A percentile compares a stretch with the other conserved stretches of the same genome.
These are phyloP conservation scores for Melanocharis versteri DNA, from an alignment of 2,113 vertebrate genomes.

Conservation along the genomic window DNA sequence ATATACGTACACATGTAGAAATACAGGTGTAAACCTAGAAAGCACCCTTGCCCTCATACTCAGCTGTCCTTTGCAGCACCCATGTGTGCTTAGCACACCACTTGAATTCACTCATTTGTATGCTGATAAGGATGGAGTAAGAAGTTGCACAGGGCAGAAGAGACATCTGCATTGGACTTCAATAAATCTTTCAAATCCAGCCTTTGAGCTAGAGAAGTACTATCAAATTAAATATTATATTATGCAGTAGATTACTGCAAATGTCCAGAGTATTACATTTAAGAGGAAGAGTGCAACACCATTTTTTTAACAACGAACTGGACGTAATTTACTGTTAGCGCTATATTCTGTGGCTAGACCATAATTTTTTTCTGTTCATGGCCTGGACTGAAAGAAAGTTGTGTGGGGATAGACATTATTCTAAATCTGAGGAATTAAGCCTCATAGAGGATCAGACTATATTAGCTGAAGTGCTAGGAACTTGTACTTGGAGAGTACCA, in stretches of 20 bases:
- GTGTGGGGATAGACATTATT: neutral
- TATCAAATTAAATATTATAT: neutral
- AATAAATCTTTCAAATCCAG: neutral
- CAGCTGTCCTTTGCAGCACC: neutral
- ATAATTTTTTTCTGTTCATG: neutral
- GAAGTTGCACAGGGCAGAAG: neutral
- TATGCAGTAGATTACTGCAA: neutral
- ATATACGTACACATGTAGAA: neutral
- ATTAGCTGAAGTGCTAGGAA: neutral
- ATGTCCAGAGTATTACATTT: neutral
- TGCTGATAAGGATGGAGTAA: neutral
- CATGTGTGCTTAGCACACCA: neutral
- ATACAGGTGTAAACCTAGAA: neutral
- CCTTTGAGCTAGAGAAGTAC: neutral
- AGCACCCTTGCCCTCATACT: neutral
- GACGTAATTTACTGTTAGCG: neutral
- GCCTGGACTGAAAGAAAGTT: neutral
- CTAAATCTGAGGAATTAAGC: neutral
- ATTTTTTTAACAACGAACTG: neutral
- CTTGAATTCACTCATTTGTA: neutral
- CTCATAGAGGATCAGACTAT: neutral
- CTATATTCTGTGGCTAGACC: accelerated
- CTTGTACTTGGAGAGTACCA: neutral
- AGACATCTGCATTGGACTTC: neutral
- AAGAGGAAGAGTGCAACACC: neutral